A percentile compares a stretch with the other conserved stretches of the same genome.
Conservation (phyloP, 2,113 vertebrate species). For the Grammomys dolichurus region DNA sequence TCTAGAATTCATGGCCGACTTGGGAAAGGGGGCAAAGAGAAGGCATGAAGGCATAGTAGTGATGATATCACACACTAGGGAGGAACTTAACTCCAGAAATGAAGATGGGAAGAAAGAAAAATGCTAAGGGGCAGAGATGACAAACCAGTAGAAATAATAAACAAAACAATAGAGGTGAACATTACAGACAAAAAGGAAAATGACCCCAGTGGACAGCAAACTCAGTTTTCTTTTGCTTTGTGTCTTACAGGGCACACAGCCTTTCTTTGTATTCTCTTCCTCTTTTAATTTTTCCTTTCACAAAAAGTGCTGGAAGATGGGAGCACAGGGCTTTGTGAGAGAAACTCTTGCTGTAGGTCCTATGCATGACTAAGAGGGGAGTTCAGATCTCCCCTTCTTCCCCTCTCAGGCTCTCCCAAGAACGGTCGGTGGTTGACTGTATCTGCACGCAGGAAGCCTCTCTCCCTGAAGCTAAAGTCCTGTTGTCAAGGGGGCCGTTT, state of each 20-base stretch:
- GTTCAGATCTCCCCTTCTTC: neutral
- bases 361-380: neutral
- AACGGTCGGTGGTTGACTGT: neutral
- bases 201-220: neutral
- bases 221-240: neutral
- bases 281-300: neutral
- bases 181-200: neutral
- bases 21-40: neutral
- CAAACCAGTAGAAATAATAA: neutral
- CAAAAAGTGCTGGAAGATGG: neutral
- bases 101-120: neutral
- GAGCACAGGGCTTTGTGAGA: neutral
- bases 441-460: neutral
- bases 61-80: neutral
- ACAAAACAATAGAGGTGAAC: neutral
- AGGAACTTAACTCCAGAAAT: neutral
- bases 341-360: neutral
- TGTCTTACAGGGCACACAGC: neutral
- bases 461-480: conserved; percentile 24
- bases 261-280: neutral
- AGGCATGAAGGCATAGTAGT: neutral
- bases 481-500: neutral
- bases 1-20: neutral
- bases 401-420: neutral
- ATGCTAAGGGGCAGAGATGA: neutral